A percentile compares a stretch with the other conserved stretches of the same genome.
These are phyloP conservation scores for Macropus fuliginosus DNA, from an alignment of 2,797 vertebrate genomes.

Conservation along the genomic window DNA sequence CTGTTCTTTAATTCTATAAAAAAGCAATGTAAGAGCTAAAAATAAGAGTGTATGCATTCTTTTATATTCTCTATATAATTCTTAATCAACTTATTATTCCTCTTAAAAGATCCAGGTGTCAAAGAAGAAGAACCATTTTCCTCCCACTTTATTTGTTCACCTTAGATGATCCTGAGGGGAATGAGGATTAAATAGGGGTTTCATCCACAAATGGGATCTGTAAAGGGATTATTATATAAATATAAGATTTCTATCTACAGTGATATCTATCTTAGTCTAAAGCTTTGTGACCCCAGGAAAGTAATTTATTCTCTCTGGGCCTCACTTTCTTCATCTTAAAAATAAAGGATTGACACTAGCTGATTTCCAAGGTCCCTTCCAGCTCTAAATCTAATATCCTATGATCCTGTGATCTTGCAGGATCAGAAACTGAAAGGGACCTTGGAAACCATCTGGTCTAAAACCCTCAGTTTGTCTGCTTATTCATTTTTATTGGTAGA, in stretches of 20 bases:
- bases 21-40: conserved; percentile 30
- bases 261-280: neutral
- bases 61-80: conserved; percentile 61
- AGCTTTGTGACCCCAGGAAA: neutral
- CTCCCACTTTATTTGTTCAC: neutral
- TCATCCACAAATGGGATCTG: neutral
- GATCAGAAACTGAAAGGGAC: neutral
- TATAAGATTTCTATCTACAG: neutral
- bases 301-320: neutral
- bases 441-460: neutral
- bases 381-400: neutral
- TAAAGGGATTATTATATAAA: neutral
- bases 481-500: neutral
- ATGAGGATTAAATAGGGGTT: neutral
- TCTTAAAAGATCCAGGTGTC: conserved; percentile 11
- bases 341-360: neutral
- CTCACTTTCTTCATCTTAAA: neutral
- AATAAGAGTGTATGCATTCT: conserved; percentile 42
- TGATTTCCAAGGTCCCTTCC: neutral
- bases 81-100: conserved; percentile 52
- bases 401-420: neutral
- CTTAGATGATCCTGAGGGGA: neutral
- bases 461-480: neutral
- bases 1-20: conserved; percentile 49
- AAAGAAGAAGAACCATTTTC: neutral